These are phyloP conservation scores for Pristionchus entomophagus DNA, from an alignment of 2,888 invertebrate species.

Conservation along the genomic window DNA sequence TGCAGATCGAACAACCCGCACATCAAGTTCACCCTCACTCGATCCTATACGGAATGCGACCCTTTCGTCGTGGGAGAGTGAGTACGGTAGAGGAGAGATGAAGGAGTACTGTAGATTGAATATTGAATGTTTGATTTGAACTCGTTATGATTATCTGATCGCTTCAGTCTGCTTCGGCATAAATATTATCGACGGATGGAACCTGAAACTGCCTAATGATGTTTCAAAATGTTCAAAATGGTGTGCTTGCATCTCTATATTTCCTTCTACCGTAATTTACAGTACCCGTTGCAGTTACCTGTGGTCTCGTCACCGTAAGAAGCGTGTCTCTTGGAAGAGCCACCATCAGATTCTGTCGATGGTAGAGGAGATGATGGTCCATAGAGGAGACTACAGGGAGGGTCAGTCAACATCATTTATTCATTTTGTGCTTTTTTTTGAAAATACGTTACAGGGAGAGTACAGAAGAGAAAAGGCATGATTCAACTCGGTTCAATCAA, in stretches of 20 bases:
- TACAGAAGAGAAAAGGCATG: not conserved
- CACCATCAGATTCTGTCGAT: slow-evolving; percentile 71
- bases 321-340: slow-evolving; percentile 66
- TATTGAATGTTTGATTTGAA: not conserved
- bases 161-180: too few relatives aligned
- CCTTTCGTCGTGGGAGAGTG: slow-evolving; percentile 74
- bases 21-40: slow-evolving; percentile 63
- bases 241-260: too few relatives aligned
- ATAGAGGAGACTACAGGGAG: slow-evolving; percentile 71
- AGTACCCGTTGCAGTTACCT: slow-evolving; percentile 64
- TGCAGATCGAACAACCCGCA: slow-evolving; percentile 69
- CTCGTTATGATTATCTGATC: slow-evolving; percentile 15
- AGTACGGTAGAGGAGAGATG: slow-evolving; percentile 52
- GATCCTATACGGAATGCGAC: slow-evolving; percentile 70
- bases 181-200: too few relatives aligned
- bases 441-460: too few relatives aligned
- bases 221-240: too few relatives aligned
- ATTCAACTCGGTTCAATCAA: not conserved
- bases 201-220: too few relatives aligned
- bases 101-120: too few relatives aligned
- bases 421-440: too few relatives aligned
- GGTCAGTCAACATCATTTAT: too few relatives aligned
- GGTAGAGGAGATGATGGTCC: slow-evolving; percentile 72
- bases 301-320: slow-evolving; percentile 63
- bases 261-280: too few relatives aligned